Conservation (phyloP, 1,140 invertebrate species). For the Pseudachorutes palmiensis region DNA sequence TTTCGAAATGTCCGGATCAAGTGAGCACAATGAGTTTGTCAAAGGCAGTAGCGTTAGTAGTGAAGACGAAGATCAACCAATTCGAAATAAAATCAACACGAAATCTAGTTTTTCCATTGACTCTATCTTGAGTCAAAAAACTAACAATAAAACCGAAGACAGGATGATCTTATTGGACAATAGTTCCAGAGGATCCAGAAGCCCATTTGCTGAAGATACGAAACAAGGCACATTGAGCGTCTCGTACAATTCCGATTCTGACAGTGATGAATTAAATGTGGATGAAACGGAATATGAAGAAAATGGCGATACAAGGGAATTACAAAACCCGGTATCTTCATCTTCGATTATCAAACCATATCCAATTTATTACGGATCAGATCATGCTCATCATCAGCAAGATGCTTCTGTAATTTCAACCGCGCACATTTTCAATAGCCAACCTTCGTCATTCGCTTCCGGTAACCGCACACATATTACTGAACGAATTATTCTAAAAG, state of each 20-base stretch:
- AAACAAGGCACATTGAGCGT: too few relatives aligned
- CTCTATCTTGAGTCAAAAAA: slow-evolving; percentile 28
- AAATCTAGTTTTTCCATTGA: slow-evolving; percentile 33
- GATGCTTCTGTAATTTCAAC: background rate
- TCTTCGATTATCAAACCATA: slow-evolving; percentile 30
- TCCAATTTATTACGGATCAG: slow-evolving; percentile 24
- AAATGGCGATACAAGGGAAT: background rate
- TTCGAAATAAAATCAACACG: background rate
- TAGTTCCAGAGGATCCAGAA: too few relatives aligned
- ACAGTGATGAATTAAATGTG: slow-evolving; percentile 11
- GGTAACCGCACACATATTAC: background rate
- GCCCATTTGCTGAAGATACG: background rate
- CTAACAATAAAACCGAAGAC: background rate
- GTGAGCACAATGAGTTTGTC: too few relatives aligned
- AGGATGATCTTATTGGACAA: background rate
- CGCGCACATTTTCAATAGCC: slow-evolving; percentile 14
- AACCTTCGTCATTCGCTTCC: slow-evolving; percentile 2
- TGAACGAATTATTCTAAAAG: background rate
- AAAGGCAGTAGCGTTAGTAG: too few relatives aligned
- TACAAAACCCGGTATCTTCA: background rate
- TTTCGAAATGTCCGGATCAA: too few relatives aligned
- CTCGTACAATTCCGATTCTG: too few relatives aligned
- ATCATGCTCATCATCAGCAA: too few relatives aligned
- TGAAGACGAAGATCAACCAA: background rate
- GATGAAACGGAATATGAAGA: slow-evolving; percentile 20